Evolutionary conservation across 2,113 vertebrate species (phyloP).

Genomic region (Pituophis catenifer): DNA sequence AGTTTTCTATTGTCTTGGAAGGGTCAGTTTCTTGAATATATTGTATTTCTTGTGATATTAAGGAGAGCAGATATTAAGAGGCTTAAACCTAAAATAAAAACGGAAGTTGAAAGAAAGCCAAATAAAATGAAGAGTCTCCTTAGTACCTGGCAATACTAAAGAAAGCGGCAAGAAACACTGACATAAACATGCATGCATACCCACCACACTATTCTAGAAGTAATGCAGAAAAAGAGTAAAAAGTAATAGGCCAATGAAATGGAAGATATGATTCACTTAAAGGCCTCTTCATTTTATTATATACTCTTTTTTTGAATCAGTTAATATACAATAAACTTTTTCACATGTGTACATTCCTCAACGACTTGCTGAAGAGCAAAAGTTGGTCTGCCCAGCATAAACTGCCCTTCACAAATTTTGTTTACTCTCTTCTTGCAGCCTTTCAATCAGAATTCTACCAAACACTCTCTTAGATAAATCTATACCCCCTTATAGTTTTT

Average conservation of each 20-base stretch:
- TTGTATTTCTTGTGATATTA: background rate
- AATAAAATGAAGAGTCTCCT: background rate
- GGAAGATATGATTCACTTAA: background rate
- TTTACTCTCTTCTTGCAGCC: background rate
- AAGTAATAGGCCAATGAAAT: background rate
- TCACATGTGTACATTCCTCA: background rate
- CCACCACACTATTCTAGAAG: background rate
- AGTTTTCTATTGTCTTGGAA: background rate
- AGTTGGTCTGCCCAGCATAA: background rate
- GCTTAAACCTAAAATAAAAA: background rate
- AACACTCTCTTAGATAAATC: background rate
- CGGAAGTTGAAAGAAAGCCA: background rate
- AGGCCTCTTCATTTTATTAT: background rate
- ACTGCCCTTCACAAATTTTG: background rate
- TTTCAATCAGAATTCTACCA: background rate
- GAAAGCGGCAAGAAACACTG: background rate
- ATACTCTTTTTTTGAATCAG: background rate
- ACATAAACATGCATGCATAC: background rate
- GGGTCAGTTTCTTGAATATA: background rate
- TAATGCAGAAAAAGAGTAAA: background rate
- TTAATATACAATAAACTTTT: background rate
- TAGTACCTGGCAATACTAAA: background rate
- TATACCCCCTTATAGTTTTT: background rate
- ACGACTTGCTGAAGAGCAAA: background rate
- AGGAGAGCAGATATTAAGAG: background rate